Evolutionary conservation across 2,888 invertebrate genomes (phyloP).

Genomic region (Meliscaeva auricollis): DNA sequence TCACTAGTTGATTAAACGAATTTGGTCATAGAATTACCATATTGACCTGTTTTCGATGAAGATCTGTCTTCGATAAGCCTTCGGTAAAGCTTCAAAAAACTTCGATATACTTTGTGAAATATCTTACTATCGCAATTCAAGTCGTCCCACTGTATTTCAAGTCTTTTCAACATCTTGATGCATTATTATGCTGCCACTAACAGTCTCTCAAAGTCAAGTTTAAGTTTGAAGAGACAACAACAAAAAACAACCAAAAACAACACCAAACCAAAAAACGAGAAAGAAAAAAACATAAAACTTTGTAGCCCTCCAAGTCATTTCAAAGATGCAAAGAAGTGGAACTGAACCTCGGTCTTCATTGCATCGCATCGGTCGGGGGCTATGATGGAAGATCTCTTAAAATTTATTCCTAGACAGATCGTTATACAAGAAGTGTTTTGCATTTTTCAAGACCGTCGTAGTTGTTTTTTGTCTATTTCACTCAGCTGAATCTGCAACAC

Average conservation of each 20-base stretch:
- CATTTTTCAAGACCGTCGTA: slow-evolving; percentile 57
- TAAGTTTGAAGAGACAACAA: slow-evolving; percentile 60
- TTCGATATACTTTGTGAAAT: too few species aligned
- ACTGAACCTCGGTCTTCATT: background rate
- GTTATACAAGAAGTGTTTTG: slow-evolving; percentile 74
- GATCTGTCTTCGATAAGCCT: too few species aligned
- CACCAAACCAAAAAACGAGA: background rate
- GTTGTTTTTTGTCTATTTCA: slow-evolving; percentile 55
- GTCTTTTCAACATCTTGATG: slow-evolving; percentile 29
- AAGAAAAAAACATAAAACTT: background rate
- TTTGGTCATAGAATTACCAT: too few species aligned
- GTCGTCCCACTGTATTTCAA: slow-evolving; percentile 11
- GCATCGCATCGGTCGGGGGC: background rate
- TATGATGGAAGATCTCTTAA: slow-evolving; percentile 43
- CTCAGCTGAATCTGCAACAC: background rate
- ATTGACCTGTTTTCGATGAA: too few species aligned
- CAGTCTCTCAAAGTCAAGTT: slow-evolving; percentile 71
- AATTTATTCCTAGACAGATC: slow-evolving; percentile 71
- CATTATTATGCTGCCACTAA: slow-evolving; percentile 43
- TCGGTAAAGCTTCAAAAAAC: too few species aligned
- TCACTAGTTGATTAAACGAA: too few species aligned
- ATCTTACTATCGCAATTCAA: too few species aligned
- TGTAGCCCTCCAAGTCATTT: slow-evolving; percentile 43
- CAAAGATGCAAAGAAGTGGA: slow-evolving; percentile 27
- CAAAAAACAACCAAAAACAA: too few species aligned